A percentile compares a stretch with the other conserved stretches of the same genome.
phyloP scores from a whole-genome alignment of 2,797 vertebrate species.

The Lithobates pipiens region DNA sequence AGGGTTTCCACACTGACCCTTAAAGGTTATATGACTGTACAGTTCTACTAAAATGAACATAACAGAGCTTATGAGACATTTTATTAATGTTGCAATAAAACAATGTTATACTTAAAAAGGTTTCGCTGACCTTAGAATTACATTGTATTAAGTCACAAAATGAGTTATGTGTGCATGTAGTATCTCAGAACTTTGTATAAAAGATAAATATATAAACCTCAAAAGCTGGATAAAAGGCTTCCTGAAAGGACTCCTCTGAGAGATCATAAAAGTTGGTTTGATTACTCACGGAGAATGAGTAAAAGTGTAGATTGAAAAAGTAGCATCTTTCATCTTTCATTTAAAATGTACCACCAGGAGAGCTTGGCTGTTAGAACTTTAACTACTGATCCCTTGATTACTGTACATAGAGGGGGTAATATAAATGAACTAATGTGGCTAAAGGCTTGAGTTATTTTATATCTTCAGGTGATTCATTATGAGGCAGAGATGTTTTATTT shows the following conservation, averaged over 20 bases:
- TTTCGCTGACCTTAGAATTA: background rate
- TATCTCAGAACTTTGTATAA: background rate
- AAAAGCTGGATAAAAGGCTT: constrained; percentile 12
- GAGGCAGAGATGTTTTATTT: background rate
- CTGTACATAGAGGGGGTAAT: background rate
- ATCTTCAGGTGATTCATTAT: background rate
- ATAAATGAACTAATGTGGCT: background rate
- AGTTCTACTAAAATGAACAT: background rate
- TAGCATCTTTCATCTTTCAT: constrained; percentile 23
- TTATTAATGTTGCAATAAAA: constrained; percentile 1
- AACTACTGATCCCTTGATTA: background rate
- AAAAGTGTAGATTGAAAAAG: constrained; percentile 1
- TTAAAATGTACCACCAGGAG: background rate
- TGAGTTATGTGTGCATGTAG: background rate
- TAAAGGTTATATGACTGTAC: background rate
- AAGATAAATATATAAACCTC: background rate
- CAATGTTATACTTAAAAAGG: background rate
- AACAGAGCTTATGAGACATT: background rate
- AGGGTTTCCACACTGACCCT: background rate
- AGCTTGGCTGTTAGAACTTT: background rate
- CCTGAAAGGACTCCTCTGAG: background rate
- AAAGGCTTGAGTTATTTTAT: background rate
- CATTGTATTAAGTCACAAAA: background rate
- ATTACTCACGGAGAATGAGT: constrained; percentile 1
- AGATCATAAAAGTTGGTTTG: background rate